These are phyloP conservation scores for Philopotamus ludificatus DNA, from an alignment of 1,140 invertebrate genomes.

Conservation along the genomic window DNA sequence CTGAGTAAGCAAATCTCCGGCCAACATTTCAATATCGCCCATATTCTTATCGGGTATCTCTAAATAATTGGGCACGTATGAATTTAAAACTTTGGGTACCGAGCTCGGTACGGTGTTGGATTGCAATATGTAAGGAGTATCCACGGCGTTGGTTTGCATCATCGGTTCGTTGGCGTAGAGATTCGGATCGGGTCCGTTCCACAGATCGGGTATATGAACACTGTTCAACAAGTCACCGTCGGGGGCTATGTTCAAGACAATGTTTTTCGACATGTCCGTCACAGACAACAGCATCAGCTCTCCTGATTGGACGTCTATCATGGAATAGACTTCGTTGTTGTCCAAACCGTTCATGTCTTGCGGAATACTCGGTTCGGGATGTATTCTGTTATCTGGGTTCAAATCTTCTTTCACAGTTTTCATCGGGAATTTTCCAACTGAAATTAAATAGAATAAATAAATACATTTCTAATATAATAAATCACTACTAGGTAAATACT, in stretches of 20 bases:
- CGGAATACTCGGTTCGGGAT: neutral
- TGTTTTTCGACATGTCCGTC: conserved; percentile 34
- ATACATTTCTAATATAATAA: too few relatives aligned
- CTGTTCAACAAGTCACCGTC: conserved; percentile 29
- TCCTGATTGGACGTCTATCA: conserved; percentile 40
- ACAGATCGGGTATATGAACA: conserved; percentile 32
- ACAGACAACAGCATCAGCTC: conserved; percentile 36
- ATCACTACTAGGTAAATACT: too few relatives aligned
- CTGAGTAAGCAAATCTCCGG: conserved; percentile 2
- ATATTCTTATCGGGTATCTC: conserved; percentile 4
- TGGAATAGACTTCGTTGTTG: conserved; percentile 33
- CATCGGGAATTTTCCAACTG: neutral
- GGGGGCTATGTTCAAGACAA: conserved; percentile 33
- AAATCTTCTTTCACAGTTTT: neutral
- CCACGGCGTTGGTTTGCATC: neutral
- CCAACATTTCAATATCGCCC: neutral
- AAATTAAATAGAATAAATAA: too few relatives aligned
- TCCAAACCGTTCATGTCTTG: neutral
- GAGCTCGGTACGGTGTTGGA: neutral
- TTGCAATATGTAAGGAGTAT: neutral
- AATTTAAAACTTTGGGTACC: conserved; percentile 16
- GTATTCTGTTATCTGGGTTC: neutral
- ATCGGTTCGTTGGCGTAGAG: conserved; percentile 30
- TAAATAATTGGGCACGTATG: conserved; percentile 22
- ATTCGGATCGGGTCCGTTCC: conserved; percentile 12